Percentiles rank a stretch among this genome's conserved stretches.
These are phyloP conservation scores for Paralichthys olivaceus DNA, from an alignment of 2,113 vertebrate genomes.

Conservation along the genomic window DNA sequence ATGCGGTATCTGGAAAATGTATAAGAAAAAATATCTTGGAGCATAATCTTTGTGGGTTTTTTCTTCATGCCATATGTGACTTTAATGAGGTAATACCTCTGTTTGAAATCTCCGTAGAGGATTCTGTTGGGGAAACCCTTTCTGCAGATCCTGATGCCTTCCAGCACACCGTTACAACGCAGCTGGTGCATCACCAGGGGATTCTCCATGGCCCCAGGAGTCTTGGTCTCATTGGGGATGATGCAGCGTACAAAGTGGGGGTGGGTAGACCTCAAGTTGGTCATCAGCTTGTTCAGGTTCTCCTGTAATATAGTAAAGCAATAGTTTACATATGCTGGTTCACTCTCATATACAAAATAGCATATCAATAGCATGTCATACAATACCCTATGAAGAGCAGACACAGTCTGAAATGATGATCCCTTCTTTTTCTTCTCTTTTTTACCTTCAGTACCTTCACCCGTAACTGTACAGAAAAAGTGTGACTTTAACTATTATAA, in stretches of 20 bases:
- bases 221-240: slow-evolving; percentile 93
- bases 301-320: slow-evolving; percentile 78
- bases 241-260: slow-evolving; percentile 96
- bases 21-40: too few species aligned
- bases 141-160: slow-evolving; percentile 93
- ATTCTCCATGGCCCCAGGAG: slow-evolving; percentile 92
- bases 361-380: not conserved
- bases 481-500: not conserved
- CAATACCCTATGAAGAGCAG: slow-evolving; percentile 89
- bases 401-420: slow-evolving; percentile 94
- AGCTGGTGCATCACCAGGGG: slow-evolving; percentile 95
- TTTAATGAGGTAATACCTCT: slow-evolving; percentile 76
- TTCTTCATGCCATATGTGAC: not conserved
- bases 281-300: slow-evolving; percentile 95
- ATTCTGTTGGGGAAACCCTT: slow-evolving; percentile 92
- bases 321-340: not conserved
- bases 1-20: slow-evolving; percentile 81
- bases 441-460: slow-evolving; percentile 62
- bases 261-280: slow-evolving; percentile 92
- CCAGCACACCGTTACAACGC: slow-evolving; percentile 95
- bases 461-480: slow-evolving; percentile 9
- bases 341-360: not conserved
- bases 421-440: slow-evolving; percentile 93
- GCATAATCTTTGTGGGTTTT: not conserved
- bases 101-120: slow-evolving; percentile 90